These are phyloP conservation scores for Dolichopus griseipennis DNA, from an alignment of 2,888 invertebrate genomes.

Conservation along the genomic window DNA sequence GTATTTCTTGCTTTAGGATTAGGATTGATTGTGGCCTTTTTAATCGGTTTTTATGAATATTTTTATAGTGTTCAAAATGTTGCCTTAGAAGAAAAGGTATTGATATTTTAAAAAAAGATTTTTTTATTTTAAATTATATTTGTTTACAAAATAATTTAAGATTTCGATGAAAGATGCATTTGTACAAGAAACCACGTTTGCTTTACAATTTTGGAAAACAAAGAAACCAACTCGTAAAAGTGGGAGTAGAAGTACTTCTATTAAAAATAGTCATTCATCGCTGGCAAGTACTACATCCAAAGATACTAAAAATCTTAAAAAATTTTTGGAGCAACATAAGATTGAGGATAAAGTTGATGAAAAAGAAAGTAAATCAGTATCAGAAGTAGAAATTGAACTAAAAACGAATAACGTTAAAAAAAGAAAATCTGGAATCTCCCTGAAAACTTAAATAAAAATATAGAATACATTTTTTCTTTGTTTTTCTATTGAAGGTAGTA, in stretches of 20 bases:
- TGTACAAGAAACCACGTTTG: slow-evolving; percentile 60
- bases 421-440: background rate
- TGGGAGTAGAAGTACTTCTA: background rate
- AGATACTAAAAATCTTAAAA: background rate
- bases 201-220: slow-evolving; percentile 60
- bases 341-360: background rate
- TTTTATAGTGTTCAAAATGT: slow-evolving; percentile 73
- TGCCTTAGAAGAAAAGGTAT: slow-evolving; percentile 66
- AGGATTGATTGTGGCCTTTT: slow-evolving; percentile 61
- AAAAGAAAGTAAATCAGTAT: background rate
- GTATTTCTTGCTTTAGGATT: slow-evolving; percentile 76
- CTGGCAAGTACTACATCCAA: background rate
- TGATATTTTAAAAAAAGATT: background rate
- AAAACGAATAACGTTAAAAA: background rate
- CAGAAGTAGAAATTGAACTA: background rate
- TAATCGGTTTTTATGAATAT: slow-evolving; percentile 75
- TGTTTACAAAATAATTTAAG: slow-evolving; percentile 40
- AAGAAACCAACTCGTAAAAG: slow-evolving; percentile 55
- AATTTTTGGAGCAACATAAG: background rate
- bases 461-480: too few species aligned
- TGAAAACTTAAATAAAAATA: too few species aligned
- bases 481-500: too few species aligned
- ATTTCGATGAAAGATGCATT: slow-evolving; percentile 61
- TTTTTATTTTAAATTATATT: background rate
- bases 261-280: background rate